phyloP scores from a whole-genome alignment of 2,113 vertebrate species.

The Tychaedon coryphoeus region DNA sequence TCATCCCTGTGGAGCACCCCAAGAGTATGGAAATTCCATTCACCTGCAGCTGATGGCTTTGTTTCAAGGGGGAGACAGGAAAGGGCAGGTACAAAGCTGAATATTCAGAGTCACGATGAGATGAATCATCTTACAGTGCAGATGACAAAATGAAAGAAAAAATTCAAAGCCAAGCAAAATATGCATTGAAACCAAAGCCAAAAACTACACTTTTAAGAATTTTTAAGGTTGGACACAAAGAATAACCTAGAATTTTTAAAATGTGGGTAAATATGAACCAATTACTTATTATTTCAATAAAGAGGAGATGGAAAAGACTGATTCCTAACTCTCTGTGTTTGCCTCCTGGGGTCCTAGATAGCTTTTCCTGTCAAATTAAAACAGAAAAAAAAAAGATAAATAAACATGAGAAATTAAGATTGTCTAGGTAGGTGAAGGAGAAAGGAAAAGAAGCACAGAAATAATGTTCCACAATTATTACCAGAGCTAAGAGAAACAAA shows the following conservation, averaged over 20 bases:
- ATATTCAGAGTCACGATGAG: not conserved
- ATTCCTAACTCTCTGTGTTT: conserved; percentile 71
- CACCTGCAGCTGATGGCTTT: not conserved
- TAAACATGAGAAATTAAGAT: conserved; percentile 84
- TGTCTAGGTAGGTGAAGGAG: conserved; percentile 70
- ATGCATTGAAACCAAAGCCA: not conserved
- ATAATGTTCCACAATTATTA: conserved; percentile 80
- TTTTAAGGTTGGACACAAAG: conserved; percentile 45
- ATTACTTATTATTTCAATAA: conserved; percentile 84
- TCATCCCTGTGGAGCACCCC: not conserved
- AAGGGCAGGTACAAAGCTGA: not conserved
- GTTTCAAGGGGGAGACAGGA: not conserved
- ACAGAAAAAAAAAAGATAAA: conserved; percentile 74
- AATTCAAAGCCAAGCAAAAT: not conserved
- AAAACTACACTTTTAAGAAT: conserved; percentile 33
- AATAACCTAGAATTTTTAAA: conserved; percentile 66
- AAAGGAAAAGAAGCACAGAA: conserved; percentile 66
- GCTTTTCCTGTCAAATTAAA: conserved; percentile 82
- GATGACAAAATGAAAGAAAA: not conserved
- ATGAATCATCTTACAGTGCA: not conserved
- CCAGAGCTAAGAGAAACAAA: conserved; percentile 80
- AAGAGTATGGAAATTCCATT: not conserved
- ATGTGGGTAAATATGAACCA: conserved; percentile 76
- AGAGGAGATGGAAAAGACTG: conserved; percentile 71
- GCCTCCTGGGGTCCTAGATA: conserved; percentile 82